Conservation (phyloP, 92 coral and sea anemone species). For the Epizoanthus ramosus region DNA sequence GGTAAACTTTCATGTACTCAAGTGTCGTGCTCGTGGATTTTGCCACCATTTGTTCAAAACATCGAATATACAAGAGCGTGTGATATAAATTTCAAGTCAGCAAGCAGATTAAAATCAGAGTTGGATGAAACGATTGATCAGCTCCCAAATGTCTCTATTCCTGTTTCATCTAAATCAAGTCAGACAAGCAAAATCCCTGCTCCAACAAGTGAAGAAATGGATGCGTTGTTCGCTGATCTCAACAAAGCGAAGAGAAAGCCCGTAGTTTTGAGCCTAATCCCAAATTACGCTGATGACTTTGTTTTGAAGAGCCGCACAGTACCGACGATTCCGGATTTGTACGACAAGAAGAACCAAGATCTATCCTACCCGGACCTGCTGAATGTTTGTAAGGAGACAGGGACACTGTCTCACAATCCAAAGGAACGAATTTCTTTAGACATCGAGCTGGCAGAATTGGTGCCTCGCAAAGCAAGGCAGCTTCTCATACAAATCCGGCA, state of each 20-base stretch:
- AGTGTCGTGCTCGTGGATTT: no score
- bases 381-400: constrained; percentile 49
- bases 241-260: constrained; percentile 57
- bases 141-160: no score
- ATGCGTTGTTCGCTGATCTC: constrained; percentile 44
- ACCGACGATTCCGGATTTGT: constrained; percentile 54
- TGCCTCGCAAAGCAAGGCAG: constrained; percentile 62
- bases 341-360: constrained; percentile 52
- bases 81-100: neutral
- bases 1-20: no score
- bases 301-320: constrained; percentile 53
- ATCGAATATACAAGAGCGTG: neutral
- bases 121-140: constrained; percentile 9
- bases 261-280: constrained; percentile 51
- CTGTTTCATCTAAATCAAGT: no score
- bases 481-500: constrained; percentile 62
- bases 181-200: no score
- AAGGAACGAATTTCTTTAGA: constrained; percentile 53
- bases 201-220: constrained; percentile 22
- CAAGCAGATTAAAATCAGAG: neutral
- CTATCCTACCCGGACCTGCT: constrained; percentile 54
- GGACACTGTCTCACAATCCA: constrained; percentile 52
- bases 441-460: constrained; percentile 76
- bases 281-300: constrained; percentile 56
- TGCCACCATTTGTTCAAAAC: no score